Evolutionary conservation across 2,888 invertebrate genomes (phyloP), one percentile per base, ranked within the genome.

Genomic region (Metellina segmentata): DNA sequence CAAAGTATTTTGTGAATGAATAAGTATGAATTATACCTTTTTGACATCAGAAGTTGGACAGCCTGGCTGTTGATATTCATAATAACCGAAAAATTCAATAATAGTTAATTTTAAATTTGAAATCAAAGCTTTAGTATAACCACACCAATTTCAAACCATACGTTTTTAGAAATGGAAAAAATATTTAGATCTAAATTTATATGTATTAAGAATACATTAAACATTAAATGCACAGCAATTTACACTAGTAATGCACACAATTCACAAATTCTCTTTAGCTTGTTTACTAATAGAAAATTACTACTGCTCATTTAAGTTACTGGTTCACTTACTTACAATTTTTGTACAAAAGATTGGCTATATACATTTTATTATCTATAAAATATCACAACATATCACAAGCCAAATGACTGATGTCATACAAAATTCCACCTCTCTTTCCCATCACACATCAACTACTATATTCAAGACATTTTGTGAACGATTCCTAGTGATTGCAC

Each of bases 361-460:
- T 92, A 52, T 92, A 92, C 89, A 92, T 85, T 75, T 75, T 16
- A 88, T 75, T 77, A 81, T 89, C 89, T 92, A 89, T 92, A 92
- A 92, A 89, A 91, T 91, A 91, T 91, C 91, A 91, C 91, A 91
- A 91, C 91, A 85, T 92, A 92, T 92, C 92, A 92, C 92, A 92
- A 92, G 92, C 85, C 92, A 92, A 92, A 89, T 92, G 85, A 89
- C 92, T 87, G 70, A 74, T 83, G 69, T 85, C 91, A 85, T 83
- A 83, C 87, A 81, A 88, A 81, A 87, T 49, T 82, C 49, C 78
- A 79, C n/a, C 53, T 61, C 74, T 34, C 69, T 83, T 72, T 20
- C 70, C 69, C 9, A 72, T 75, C 61, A 19, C 72, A 51, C 7
- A 13, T 70, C 72, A 69, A 53, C 74, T 79, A 71, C 72, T 48